A percentile compares a stretch with the other conserved stretches of the same genome.
Conservation (phyloP, 2,888 invertebrate genomes). For the Serripes groenlandicus region DNA sequence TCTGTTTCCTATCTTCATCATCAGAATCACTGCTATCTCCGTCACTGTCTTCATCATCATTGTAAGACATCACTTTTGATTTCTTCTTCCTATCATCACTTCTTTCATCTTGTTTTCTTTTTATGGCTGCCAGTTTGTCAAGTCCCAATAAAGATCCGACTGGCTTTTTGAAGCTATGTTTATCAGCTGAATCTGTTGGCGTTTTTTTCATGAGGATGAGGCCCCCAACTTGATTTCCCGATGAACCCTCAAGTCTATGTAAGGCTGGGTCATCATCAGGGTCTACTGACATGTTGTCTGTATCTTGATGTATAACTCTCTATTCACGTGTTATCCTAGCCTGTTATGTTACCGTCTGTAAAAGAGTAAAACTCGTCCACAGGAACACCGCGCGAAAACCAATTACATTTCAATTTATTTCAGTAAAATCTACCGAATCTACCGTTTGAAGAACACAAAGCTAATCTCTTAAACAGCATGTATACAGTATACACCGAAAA, state of each 20-base stretch:
- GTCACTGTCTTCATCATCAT: conserved; percentile 74
- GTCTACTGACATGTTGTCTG: conserved; percentile 62
- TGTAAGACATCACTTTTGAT: conserved; percentile 81
- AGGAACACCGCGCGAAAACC: no score
- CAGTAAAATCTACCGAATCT: no score
- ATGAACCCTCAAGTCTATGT: conserved; percentile 85
- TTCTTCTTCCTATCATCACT: conserved; percentile 71
- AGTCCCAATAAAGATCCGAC: conserved; percentile 85
- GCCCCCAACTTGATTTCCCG: conserved; percentile 82
- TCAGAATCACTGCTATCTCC: conserved; percentile 61
- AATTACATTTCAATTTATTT: no score
- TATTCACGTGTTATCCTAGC: no score
- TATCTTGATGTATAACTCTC: no score
- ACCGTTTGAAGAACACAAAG: no score
- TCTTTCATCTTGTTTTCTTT: conserved; percentile 76
- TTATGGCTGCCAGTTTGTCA: conserved; percentile 86
- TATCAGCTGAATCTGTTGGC: conserved; percentile 62
- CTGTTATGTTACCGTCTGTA: no score
- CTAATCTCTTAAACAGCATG: no score
- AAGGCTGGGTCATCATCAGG: conserved; percentile 77
- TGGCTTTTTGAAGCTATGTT: conserved; percentile 78
- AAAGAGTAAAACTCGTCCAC: no score
- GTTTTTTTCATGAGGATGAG: conserved; percentile 86
- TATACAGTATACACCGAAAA: no score
- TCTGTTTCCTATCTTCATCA: conserved; percentile 49